Percentiles rank a stretch among this genome's conserved stretches.
These are phyloP conservation scores for Lagorchestes hirsutus DNA, from an alignment of 2,797 vertebrate species.

Conservation along the genomic window DNA sequence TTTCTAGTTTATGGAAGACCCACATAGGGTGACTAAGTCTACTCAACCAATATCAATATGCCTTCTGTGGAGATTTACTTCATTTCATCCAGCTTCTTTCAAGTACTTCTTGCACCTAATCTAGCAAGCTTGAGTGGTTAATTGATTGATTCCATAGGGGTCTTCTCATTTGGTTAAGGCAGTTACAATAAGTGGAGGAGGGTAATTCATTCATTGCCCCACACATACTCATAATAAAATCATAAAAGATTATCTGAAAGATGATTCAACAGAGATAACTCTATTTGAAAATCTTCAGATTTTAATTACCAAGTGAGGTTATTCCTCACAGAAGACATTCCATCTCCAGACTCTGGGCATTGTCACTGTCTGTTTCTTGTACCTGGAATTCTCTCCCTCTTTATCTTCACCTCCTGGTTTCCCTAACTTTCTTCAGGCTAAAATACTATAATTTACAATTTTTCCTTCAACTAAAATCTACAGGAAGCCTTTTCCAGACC, in stretches of 20 bases:
- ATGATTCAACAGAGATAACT: neutral
- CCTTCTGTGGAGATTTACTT: neutral
- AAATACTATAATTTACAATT: neutral
- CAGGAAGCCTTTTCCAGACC: neutral
- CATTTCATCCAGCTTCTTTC: neutral
- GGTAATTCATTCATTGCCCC: neutral
- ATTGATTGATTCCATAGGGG: neutral
- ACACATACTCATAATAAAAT: neutral
- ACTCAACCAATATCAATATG: neutral
- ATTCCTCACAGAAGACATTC: neutral
- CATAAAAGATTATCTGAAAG: neutral
- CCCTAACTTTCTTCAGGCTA: neutral
- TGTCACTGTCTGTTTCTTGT: neutral
- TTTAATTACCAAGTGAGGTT: neutral
- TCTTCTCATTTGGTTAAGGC: neutral
- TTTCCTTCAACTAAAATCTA: neutral
- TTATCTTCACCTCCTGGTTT: neutral
- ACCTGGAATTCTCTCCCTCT: neutral
- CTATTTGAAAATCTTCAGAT: neutral
- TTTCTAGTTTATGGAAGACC: neutral
- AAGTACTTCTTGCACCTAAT: neutral
- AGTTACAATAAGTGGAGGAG: neutral
- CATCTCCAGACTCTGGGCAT: neutral
- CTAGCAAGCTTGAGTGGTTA: neutral
- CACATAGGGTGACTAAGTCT: neutral